phyloP scores from a whole-genome alignment of 2,797 vertebrate species.

The Sebastes nivosus region DNA sequence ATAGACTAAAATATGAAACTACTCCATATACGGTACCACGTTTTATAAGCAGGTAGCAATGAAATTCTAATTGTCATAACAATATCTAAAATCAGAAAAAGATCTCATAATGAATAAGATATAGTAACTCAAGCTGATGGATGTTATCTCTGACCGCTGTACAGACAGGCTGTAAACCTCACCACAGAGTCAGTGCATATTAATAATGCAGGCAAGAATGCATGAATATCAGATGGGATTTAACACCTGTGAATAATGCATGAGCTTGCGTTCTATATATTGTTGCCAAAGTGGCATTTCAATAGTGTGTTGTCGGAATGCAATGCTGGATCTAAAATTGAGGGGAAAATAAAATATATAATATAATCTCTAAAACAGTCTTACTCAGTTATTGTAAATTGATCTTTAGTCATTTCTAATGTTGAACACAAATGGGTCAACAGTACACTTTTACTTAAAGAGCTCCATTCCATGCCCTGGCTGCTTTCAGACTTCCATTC shows the following conservation, averaged over 20 bases:
- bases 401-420: neutral
- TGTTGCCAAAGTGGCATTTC: neutral
- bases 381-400: neutral
- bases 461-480: neutral
- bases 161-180: neutral
- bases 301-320: neutral
- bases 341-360: neutral
- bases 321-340: neutral
- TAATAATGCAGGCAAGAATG: conserved; percentile 3
- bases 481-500: neutral
- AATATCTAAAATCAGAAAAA: neutral
- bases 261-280: neutral
- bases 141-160: neutral
- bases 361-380: neutral
- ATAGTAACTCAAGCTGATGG: neutral
- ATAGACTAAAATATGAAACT: neutral
- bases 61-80: neutral
- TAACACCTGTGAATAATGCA: conserved; percentile 4
- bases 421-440: neutral
- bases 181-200: neutral
- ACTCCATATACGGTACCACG: neutral
- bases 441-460: neutral
- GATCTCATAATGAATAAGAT: neutral
- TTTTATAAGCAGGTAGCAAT: neutral
- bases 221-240: neutral